Base-by-base conservation (phyloP, 2,888 invertebrate genomes). In the Noctuana brunneofusca region DNA sequence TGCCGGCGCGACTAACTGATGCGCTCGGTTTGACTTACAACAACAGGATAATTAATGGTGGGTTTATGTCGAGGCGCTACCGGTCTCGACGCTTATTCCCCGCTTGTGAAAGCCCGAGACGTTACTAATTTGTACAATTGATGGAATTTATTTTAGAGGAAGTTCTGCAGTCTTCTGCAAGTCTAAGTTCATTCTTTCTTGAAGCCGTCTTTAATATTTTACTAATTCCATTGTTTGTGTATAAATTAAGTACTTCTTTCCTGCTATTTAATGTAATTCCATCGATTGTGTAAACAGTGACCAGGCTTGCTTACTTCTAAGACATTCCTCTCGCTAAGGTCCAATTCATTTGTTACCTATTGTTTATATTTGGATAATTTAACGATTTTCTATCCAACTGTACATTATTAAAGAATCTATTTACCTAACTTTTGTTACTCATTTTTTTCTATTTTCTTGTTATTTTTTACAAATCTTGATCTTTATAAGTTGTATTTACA, bases 401-500 rank as follows among this genome's bases (percentile, higher is more conserved):
- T 57, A 54, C 38, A 59, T 64, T 65, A 35, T 60, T 38, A 8
- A 16, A 16, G 38, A 46, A 48, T 54, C 46, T 60, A 50, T 60
- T 46, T 52, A 59, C 32, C 53, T 53, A 71, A 75, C 68, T 69
- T 63, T 68, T 67, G 66, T 71, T 70, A 66, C 68, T 63, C 65
- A 56, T 69, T 69, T 68, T 67, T 71, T 66, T 65, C 66, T 67
- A 64, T 65, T 57, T 62, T 69, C 64, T 71, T 66, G 72, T 57
- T 54, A 59, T 68, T 72, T 68, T n/a, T 71, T 69, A 58, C 66
- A 66, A 69, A 35, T 63, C 64, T 63, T 66, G 68, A 64, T 41
- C 71, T 65, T 74, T 58, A 41, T 73, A 72, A 69, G 75, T 70
- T 67, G 73, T 75, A 63, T 75, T 74, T 74, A 60, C 65, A 18